These are phyloP conservation scores for Dromiciops gliroides DNA, from an alignment of 2,113 vertebrate genomes.

Conservation along the genomic window DNA sequence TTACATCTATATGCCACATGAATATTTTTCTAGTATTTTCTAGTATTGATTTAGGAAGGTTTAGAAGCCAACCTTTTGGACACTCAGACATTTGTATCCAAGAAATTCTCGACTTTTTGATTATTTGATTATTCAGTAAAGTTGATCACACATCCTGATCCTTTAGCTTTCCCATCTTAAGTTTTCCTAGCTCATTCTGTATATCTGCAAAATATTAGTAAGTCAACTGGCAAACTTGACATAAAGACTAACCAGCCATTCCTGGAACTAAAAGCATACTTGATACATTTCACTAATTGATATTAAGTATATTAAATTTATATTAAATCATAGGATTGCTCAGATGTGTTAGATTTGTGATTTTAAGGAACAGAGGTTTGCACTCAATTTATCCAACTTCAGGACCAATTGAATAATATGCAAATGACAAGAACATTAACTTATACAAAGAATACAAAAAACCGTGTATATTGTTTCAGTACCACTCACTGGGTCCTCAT, in stretches of 20 bases:
- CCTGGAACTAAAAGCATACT: slow-evolving; percentile 34
- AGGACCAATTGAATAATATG: too few relatives aligned
- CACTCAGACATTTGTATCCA: slow-evolving; percentile 20
- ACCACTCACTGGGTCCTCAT: too few relatives aligned
- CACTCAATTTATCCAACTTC: too few relatives aligned
- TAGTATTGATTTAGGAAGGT: neutral
- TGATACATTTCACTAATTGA: slow-evolving; percentile 27
- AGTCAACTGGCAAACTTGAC: slow-evolving; percentile 36
- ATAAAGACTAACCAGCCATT: slow-evolving; percentile 44
- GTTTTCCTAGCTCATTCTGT: slow-evolving; percentile 12
- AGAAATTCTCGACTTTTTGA: slow-evolving; percentile 43
- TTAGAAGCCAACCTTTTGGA: slow-evolving; percentile 11
- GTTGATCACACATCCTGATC: slow-evolving; percentile 5
- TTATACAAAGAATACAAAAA: too few relatives aligned
- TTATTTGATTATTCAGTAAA: slow-evolving; percentile 42
- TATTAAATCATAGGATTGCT: slow-evolving; percentile 20
- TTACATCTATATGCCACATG: neutral
- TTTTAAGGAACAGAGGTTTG: too few relatives aligned
- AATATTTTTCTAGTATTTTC: too few relatives aligned
- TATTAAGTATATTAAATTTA: too few relatives aligned
- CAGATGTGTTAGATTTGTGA: neutral
- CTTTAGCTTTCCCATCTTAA: slow-evolving; percentile 23
- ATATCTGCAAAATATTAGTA: slow-evolving; percentile 41
- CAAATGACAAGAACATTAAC: too few relatives aligned
- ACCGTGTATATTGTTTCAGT: too few relatives aligned